These are phyloP conservation scores for Callyntrura guangdongensis DNA, from an alignment of 2,888 invertebrate genomes.

Conservation along the genomic window DNA sequence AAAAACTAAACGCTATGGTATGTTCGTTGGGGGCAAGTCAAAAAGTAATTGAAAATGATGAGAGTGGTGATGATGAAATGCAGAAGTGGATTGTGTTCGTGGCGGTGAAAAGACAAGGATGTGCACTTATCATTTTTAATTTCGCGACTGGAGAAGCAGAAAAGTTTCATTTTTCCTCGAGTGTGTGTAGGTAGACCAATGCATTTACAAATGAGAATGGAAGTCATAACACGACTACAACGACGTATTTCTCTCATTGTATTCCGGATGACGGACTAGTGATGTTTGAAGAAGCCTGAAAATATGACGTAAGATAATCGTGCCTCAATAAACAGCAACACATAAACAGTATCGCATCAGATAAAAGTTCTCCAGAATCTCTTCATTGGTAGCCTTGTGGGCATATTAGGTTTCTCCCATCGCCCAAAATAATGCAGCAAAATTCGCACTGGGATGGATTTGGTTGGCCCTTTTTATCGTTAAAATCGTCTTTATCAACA, in stretches of 20 bases:
- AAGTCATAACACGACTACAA: background rate
- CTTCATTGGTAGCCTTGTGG: slow-evolving; percentile 17
- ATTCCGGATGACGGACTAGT: background rate
- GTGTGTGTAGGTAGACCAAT: no score
- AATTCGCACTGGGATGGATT: slow-evolving; percentile 54
- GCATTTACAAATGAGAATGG: no score
- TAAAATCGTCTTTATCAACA: background rate
- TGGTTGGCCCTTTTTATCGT: slow-evolving; percentile 45
- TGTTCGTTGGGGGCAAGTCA: background rate
- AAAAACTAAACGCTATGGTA: background rate
- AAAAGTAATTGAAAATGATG: background rate
- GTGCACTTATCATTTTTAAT: no score
- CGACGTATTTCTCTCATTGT: background rate
- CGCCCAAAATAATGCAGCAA: slow-evolving; percentile 52
- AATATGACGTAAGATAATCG: background rate
- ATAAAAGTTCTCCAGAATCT: background rate
- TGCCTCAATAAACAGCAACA: background rate
- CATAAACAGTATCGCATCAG: background rate
- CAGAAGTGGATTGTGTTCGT: background rate
- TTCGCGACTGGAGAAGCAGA: no score
- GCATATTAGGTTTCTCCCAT: slow-evolving; percentile 59
- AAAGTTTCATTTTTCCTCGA: no score
- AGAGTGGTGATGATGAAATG: background rate
- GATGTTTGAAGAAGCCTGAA: background rate
- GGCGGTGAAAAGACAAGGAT: no score